Percentiles rank a stretch among this genome's conserved stretches.
These are phyloP conservation scores for Poecilus cupreus DNA, from an alignment of 2,888 invertebrate species.

Conservation along the genomic window DNA sequence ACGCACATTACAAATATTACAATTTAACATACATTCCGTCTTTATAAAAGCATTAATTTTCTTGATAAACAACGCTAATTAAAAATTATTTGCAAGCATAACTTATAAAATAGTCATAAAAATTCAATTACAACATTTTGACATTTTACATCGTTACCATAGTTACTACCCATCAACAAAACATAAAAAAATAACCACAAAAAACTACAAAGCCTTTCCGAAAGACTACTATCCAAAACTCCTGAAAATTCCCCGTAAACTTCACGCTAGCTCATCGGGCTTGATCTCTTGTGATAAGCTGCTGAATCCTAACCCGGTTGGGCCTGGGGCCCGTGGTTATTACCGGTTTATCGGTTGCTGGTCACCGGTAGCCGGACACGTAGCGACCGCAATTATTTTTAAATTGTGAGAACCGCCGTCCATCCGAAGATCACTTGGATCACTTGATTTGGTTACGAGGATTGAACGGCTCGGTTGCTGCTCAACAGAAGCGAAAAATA, in stretches of 20 bases:
- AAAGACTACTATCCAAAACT: background rate
- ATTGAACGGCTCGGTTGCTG: slow-evolving; percentile 46
- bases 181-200: slow-evolving; percentile 31
- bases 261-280: background rate
- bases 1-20: slow-evolving; percentile 10
- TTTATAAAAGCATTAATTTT: slow-evolving; percentile 17
- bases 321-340: slow-evolving; percentile 16
- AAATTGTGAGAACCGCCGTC: slow-evolving; percentile 69
- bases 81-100: background rate
- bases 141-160: slow-evolving; percentile 26
- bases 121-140: slow-evolving; percentile 31
- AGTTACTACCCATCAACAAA: slow-evolving; percentile 27
- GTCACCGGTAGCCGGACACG: slow-evolving; percentile 66
- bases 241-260: background rate
- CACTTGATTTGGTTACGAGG: slow-evolving; percentile 59
- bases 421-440: background rate
- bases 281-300: background rate
- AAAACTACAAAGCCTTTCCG: slow-evolving; percentile 3
- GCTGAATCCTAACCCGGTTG: background rate
- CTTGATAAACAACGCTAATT: background rate
- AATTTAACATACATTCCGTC: background rate
- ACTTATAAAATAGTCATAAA: slow-evolving; percentile 5
- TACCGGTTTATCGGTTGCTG: slow-evolving; percentile 60
- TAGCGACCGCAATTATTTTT: slow-evolving; percentile 70
- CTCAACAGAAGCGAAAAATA: slow-evolving; percentile 20